These are phyloP conservation scores for Candoia aspera DNA, from an alignment of 2,113 vertebrate genomes.

Conservation along the genomic window DNA sequence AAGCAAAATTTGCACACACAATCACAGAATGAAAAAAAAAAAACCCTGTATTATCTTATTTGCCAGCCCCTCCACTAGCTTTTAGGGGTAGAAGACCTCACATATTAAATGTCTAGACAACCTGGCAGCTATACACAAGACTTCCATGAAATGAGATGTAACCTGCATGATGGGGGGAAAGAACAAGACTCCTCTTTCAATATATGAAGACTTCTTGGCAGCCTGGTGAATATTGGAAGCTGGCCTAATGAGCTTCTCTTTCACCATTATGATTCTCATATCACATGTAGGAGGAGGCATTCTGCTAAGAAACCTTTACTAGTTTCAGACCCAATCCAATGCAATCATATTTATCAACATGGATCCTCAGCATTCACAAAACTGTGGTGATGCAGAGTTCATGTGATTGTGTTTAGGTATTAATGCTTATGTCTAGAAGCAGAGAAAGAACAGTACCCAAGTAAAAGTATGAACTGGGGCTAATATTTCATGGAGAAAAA, in stretches of 20 bases:
- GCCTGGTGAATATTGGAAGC: neutral
- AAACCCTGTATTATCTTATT: too few relatives aligned
- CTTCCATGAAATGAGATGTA: neutral
- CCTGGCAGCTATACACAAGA: neutral
- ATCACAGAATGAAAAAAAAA: conserved; percentile 19
- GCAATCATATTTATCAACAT: neutral
- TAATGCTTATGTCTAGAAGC: neutral
- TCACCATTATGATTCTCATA: too few relatives aligned
- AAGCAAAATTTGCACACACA: conserved; percentile 4
- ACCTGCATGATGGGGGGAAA: neutral
- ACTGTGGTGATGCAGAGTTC: neutral
- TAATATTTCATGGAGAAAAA: neutral
- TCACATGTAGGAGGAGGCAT: too few relatives aligned
- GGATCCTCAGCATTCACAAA: neutral
- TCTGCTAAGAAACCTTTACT: neutral
- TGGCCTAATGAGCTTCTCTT: neutral
- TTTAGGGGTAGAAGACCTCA: neutral
- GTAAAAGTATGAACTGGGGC: neutral
- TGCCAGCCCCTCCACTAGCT: neutral
- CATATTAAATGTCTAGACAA: neutral
- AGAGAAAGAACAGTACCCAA: neutral
- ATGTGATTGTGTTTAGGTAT: neutral
- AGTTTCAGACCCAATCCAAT: neutral
- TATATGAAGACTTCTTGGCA: neutral
- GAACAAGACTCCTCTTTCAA: too few relatives aligned